Evolutionary conservation across 2,888 invertebrate genomes (phyloP).

Genomic region (Drosophila pseudotalamancana): DNA sequence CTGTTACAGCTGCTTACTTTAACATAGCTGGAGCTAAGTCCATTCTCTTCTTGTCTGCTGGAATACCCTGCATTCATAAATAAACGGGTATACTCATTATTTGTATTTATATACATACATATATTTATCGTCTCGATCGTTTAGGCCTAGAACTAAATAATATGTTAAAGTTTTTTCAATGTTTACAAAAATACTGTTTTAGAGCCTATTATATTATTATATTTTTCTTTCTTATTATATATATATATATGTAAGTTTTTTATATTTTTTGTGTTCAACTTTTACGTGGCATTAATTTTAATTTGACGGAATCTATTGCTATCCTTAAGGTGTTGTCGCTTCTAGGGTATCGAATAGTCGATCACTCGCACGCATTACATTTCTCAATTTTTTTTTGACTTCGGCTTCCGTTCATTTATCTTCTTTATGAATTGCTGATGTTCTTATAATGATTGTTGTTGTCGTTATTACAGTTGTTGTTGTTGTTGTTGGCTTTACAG

Average conservation of each 20-base stretch:
- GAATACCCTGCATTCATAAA: background rate
- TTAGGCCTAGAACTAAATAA: too few species aligned
- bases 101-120: background rate
- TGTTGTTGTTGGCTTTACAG: background rate
- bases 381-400: constrained; percentile 21
- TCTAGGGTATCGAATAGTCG: background rate
- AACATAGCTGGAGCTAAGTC: constrained; percentile 1
- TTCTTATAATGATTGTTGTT: constrained; percentile 25
- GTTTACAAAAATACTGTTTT: too few species aligned
- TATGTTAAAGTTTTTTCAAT: too few species aligned
- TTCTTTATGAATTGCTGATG: constrained; percentile 58
- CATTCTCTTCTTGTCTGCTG: background rate
- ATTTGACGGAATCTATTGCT: too few species aligned
- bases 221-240: too few species aligned
- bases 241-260: too few species aligned
- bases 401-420: constrained; percentile 62
- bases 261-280: too few species aligned
- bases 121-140: too few species aligned
- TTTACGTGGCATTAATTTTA: too few species aligned
- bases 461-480: background rate
- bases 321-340: too few species aligned
- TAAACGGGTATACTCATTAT: too few species aligned
- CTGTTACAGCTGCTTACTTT: constrained; percentile 20
- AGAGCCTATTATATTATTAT: too few species aligned
- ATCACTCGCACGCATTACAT: background rate